phyloP scores from a whole-genome alignment of 2,797 vertebrate species.

The Myioborus melanocephalus region DNA sequence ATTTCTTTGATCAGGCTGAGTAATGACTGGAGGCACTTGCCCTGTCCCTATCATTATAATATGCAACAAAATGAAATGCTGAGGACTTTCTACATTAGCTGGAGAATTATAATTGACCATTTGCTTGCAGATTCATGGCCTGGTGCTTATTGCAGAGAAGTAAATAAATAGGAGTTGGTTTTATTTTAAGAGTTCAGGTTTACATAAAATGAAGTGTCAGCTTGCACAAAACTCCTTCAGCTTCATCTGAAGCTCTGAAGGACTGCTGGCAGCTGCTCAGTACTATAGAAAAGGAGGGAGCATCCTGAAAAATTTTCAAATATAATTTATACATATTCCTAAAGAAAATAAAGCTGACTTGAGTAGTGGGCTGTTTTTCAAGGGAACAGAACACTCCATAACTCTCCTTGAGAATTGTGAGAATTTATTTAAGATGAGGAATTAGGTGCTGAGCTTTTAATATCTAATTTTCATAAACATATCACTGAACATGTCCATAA shows the following conservation, averaged over 20 bases:
- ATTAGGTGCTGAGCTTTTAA: neutral
- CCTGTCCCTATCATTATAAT: slow-evolving; percentile 59
- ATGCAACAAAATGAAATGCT: slow-evolving; percentile 48
- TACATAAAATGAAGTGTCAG: neutral
- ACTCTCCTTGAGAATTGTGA: neutral
- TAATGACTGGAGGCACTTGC: slow-evolving; percentile 64
- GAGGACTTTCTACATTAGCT: neutral
- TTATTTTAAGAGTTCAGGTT: neutral
- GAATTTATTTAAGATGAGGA: neutral
- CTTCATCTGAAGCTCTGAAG: neutral
- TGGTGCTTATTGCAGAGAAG: slow-evolving; percentile 13
- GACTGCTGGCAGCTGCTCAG: neutral
- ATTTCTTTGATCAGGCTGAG: slow-evolving; percentile 59
- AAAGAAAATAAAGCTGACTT: neutral
- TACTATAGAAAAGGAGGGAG: neutral
- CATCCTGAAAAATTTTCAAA: neutral
- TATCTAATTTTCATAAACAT: neutral
- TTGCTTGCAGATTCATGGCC: slow-evolving; percentile 6
- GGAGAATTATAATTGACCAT: slow-evolving; percentile 24
- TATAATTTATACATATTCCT: too few species aligned
- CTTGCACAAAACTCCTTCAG: neutral
- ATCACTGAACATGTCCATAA: neutral
- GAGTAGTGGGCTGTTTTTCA: neutral
- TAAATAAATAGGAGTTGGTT: neutral
- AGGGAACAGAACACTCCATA: neutral